Evolutionary conservation across 2,888 invertebrate genomes (phyloP).

Genomic region (Aplocera efformata): DNA sequence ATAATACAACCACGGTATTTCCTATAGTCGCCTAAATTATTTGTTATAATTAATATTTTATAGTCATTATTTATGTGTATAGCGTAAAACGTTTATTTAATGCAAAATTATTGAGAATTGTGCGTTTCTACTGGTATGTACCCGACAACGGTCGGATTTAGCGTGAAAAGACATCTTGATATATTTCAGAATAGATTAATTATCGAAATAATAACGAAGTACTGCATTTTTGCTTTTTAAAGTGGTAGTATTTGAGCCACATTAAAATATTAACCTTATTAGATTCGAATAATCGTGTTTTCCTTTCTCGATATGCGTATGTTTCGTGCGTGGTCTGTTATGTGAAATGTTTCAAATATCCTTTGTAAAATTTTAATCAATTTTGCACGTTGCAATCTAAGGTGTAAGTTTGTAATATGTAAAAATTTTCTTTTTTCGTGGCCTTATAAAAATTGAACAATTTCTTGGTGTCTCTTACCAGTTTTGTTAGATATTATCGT

Average conservation of each 20-base stretch:
- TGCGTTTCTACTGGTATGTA: slow-evolving; percentile 13
- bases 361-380: slow-evolving; percentile 10
- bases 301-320: background rate
- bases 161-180: slow-evolving; percentile 15
- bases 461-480: slow-evolving; percentile 25
- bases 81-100: slow-evolving; percentile 50
- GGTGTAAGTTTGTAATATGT: slow-evolving; percentile 22
- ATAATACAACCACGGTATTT: slow-evolving; percentile 25
- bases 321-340: slow-evolving; percentile 1
- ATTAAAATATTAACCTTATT: too few species aligned
- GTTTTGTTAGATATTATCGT: slow-evolving; percentile 1
- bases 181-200: background rate
- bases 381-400: slow-evolving; percentile 24
- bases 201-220: background rate
- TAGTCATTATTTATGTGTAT: slow-evolving; percentile 40
- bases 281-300: too few species aligned
- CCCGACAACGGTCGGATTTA: slow-evolving; percentile 3
- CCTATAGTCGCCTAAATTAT: slow-evolving; percentile 31
- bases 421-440: slow-evolving; percentile 38
- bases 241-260: slow-evolving; percentile 2
- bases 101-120: slow-evolving; percentile 22
- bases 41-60: slow-evolving; percentile 27
- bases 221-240: too few species aligned
- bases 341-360: too few species aligned
- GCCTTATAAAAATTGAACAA: slow-evolving; percentile 44